A percentile compares a stretch with the other conserved stretches of the same genome.
Conservation (phyloP, 2,888 invertebrate species). For the Apodemia hepburni region DNA sequence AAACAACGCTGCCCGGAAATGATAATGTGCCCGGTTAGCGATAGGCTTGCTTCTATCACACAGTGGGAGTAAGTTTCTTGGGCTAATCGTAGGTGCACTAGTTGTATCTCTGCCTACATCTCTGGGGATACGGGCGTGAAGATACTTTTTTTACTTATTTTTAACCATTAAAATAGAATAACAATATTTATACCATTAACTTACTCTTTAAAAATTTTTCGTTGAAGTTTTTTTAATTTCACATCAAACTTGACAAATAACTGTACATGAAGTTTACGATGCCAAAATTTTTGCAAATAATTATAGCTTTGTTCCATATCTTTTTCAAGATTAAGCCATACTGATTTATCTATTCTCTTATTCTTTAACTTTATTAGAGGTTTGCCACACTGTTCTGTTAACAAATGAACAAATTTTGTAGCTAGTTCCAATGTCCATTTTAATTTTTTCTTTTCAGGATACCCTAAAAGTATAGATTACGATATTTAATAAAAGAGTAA, state of each 20-base stretch:
- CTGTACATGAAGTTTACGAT: constrained; percentile 51
- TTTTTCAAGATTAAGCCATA: constrained; percentile 51
- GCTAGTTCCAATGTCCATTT: constrained; percentile 53
- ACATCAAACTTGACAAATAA: constrained; percentile 52
- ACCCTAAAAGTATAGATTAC: constrained; percentile 38
- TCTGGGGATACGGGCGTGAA: too few species aligned
- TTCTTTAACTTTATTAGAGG: constrained; percentile 51
- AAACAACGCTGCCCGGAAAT: too few species aligned
- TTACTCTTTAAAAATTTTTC: constrained; percentile 49
- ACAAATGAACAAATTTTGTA: constrained; percentile 46
- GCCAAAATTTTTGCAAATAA: constrained; percentile 54
- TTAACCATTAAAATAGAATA: too few species aligned
- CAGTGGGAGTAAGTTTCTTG: too few species aligned
- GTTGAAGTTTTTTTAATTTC: constrained; percentile 46
- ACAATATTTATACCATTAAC: constrained; percentile 22
- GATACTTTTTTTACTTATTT: too few species aligned
- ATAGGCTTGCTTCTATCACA: too few species aligned
- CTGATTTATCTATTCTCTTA: constrained; percentile 43
- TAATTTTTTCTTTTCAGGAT: constrained; percentile 40
- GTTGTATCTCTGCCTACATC: too few species aligned
- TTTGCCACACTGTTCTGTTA: constrained; percentile 45
- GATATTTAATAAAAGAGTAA: neutral
- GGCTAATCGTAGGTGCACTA: too few species aligned
- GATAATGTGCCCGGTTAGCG: too few species aligned
- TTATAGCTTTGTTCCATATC: constrained; percentile 46